A percentile compares a stretch with the other conserved stretches of the same genome.
Conservation (phyloP, 1,140 invertebrate species). For the Drosophila elegans region DNA sequence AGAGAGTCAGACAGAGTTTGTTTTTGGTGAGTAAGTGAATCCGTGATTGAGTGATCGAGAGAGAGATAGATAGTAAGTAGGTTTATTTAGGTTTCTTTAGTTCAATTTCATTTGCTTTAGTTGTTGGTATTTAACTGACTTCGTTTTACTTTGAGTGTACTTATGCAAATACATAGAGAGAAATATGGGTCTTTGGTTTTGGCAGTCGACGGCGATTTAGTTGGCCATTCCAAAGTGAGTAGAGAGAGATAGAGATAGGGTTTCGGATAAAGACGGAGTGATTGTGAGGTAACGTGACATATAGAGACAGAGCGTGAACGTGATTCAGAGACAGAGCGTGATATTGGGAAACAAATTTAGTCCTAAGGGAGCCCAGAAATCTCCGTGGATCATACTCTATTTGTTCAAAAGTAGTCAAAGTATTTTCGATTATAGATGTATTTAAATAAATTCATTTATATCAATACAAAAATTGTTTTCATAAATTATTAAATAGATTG, state of each 20-base stretch:
- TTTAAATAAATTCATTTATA: no score
- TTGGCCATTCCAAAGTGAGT: conserved; percentile 44
- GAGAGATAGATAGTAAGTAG: conserved; percentile 42
- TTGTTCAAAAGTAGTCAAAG: not conserved
- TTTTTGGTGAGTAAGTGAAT: conserved; percentile 42
- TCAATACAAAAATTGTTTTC: no score
- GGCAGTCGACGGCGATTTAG: conserved; percentile 37
- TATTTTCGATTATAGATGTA: not conserved
- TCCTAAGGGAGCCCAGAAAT: conserved; percentile 21
- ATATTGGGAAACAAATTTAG: conserved; percentile 23
- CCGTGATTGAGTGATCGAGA: conserved; percentile 46
- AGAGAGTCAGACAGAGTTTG: conserved; percentile 31
- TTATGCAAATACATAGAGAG: conserved; percentile 51
- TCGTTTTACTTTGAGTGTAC: conserved; percentile 46
- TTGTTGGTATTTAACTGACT: conserved; percentile 32
- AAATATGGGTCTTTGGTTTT: conserved; percentile 22
- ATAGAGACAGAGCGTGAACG: conserved; percentile 16
- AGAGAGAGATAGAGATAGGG: conserved; percentile 24
- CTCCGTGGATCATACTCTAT: not conserved
- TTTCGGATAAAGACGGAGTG: conserved; percentile 33
- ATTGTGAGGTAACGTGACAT: conserved; percentile 42
- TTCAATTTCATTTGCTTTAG: conserved; percentile 45
- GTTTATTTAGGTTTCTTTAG: conserved; percentile 36
- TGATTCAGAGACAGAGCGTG: conserved; percentile 30
- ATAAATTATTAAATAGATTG: no score